These are phyloP conservation scores for Osmerus mordax DNA, from an alignment of 2,113 vertebrate genomes.

Conservation along the genomic window DNA sequence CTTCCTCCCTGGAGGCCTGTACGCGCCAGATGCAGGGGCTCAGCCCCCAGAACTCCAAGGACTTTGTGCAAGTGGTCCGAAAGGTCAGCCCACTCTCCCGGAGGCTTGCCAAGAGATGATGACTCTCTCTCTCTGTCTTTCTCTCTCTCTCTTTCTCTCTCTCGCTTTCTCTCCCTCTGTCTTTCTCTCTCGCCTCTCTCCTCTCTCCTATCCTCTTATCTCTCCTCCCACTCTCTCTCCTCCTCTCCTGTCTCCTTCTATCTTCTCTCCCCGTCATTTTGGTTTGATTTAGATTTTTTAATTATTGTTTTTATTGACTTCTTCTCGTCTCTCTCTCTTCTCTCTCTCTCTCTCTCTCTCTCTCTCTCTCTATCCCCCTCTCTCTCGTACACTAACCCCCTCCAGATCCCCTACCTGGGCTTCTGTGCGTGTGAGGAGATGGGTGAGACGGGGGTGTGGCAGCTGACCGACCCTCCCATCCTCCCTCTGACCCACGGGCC, in stretches of 20 bases:
- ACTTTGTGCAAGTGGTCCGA: conserved; percentile 97
- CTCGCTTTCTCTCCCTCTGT: conserved; percentile 14
- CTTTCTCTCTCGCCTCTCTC: not conserved
- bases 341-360: not conserved
- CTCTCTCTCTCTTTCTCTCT: conserved; percentile 18
- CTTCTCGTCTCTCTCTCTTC: not conserved
- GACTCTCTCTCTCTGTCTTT: conserved; percentile 4
- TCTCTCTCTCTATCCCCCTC: not conserved
- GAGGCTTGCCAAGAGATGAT: not conserved
- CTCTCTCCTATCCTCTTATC: not conserved
- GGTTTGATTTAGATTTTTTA: no score
- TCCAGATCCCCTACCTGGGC: conserved; percentile 94
- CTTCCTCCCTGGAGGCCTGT: conserved; percentile 95
- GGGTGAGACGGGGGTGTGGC: conserved; percentile 93
- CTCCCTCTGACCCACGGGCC: conserved; percentile 95
- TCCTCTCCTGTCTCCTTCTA: conserved; percentile 1
- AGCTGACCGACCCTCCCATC: conserved; percentile 95
- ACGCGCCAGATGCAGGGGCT: conserved; percentile 96
- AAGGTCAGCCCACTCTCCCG: conserved; percentile 75
- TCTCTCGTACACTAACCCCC: conserved; percentile 1
- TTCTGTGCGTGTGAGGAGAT: conserved; percentile 96
- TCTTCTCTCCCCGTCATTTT: conserved; percentile 3
- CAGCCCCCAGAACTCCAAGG: conserved; percentile 92
- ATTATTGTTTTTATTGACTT: no score
- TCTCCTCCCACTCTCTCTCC: not conserved